phyloP scores from a whole-genome alignment of 2,797 vertebrate species.

The Ctenosaura bakeri region DNA sequence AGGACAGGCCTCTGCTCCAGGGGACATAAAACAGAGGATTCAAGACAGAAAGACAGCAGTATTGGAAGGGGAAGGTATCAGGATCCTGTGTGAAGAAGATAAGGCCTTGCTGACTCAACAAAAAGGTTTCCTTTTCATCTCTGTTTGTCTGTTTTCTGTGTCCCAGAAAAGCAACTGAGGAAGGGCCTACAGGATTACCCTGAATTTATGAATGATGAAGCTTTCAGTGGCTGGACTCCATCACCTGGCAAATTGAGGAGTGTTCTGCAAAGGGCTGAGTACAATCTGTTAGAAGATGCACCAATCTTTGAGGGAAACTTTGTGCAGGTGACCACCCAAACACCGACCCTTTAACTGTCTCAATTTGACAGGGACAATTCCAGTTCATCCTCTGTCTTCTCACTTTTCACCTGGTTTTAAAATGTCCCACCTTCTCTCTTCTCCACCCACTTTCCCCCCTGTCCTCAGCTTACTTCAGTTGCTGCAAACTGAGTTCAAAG shows the following conservation, averaged over 20 bases:
- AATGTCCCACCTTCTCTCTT: no score
- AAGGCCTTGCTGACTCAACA: background rate
- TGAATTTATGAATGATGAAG: background rate
- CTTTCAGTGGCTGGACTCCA: constrained; percentile 48
- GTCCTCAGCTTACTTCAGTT: no score
- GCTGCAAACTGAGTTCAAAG: no score
- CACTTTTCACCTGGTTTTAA: no score
- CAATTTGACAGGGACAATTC: no score
- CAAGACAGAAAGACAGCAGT: background rate
- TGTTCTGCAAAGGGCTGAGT: constrained; percentile 66
- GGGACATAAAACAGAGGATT: background rate
- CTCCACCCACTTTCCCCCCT: no score
- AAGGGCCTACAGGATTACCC: constrained; percentile 10
- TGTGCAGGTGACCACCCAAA: constrained; percentile 65
- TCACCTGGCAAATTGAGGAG: constrained; percentile 67
- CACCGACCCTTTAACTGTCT: no score
- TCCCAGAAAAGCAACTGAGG: constrained; percentile 10
- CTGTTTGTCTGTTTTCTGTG: background rate
- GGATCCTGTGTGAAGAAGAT: background rate
- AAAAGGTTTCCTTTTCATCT: background rate
- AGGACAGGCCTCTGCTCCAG: background rate
- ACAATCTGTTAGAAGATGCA: constrained; percentile 59
- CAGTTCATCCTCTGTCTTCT: no score
- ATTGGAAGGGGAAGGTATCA: background rate
- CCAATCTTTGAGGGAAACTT: constrained; percentile 76